Percentiles rank a stretch among this genome's conserved stretches.
Conservation (phyloP, 2,797 vertebrate species). For the Galagoides demidoff region DNA sequence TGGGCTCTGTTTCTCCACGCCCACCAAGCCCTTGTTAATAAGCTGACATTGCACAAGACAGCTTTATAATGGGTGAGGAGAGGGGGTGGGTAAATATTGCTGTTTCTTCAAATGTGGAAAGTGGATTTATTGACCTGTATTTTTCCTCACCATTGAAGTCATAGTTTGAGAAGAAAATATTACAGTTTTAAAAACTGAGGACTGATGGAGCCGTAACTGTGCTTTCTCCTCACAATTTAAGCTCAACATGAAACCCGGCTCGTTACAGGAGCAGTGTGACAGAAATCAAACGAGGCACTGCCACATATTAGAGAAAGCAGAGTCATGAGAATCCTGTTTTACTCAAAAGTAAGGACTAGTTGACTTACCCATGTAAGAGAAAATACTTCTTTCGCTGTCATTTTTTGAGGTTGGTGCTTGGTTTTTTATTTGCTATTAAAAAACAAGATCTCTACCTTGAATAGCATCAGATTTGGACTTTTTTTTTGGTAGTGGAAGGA, state of each 20-base stretch:
- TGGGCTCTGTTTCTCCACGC: not conserved
- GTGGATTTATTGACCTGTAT: not conserved
- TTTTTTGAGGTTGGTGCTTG: not conserved
- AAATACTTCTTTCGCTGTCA: not conserved
- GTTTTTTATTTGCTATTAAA: not conserved
- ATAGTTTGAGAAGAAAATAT: not conserved
- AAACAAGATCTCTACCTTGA: not conserved
- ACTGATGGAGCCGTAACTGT: not conserved
- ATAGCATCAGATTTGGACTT: not conserved
- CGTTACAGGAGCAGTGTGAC: not conserved
- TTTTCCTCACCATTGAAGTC: slow-evolving; percentile 4
- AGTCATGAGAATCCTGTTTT: not conserved
- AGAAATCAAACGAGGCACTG: not conserved
- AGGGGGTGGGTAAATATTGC: not conserved
- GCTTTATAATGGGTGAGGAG: not conserved
- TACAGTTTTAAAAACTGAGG: not conserved
- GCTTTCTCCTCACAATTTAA: not conserved
- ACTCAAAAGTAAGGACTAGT: not conserved
- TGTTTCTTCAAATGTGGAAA: not conserved
- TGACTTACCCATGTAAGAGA: not conserved
- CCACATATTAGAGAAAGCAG: not conserved
- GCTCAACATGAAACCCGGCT: not conserved
- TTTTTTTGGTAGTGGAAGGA: fast-evolving
- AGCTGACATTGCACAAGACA: not conserved
- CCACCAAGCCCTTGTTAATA: not conserved